A percentile compares a stretch with the other conserved stretches of the same genome.
phyloP scores from a whole-genome alignment of 2,888 invertebrate species.

The Tetropium fuscum region DNA sequence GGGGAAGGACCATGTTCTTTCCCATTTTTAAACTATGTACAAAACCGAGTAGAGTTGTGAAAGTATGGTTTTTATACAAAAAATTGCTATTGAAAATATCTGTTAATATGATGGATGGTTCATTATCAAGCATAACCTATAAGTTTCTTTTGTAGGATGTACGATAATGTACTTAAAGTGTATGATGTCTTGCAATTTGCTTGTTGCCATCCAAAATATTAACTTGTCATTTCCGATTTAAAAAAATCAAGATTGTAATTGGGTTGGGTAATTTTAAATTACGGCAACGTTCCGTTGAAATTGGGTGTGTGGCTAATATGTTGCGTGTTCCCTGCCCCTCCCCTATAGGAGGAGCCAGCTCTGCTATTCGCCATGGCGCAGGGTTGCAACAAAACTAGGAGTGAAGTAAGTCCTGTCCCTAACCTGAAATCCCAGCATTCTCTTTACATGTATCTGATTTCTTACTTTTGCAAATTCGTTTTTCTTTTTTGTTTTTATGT shows the following conservation, averaged over 20 bases:
- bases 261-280: constrained; percentile 31
- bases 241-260: not conserved
- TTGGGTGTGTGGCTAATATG: constrained; percentile 66
- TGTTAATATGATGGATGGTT: no score
- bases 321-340: constrained; percentile 67
- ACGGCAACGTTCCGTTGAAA: constrained; percentile 40
- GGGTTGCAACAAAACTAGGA: constrained; percentile 94
- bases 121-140: no score
- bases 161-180: no score
- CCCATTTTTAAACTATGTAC: no score
- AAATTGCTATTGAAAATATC: not conserved
- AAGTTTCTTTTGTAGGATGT: no score
- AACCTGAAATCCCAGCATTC: constrained; percentile 50
- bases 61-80: not conserved
- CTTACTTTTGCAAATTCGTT: constrained; percentile 27
- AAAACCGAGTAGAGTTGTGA: not conserved
- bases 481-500: constrained; percentile 27
- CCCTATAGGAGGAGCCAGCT: constrained; percentile 73
- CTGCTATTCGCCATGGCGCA: constrained; percentile 93
- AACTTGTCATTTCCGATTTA: not conserved
- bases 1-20: constrained; percentile 3
- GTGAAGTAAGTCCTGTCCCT: constrained; percentile 86
- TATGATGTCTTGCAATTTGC: not conserved
- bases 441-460: constrained; percentile 39
- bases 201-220: constrained; percentile 1